These are phyloP conservation scores for Eupithecia centaureata DNA, from an alignment of 2,888 invertebrate genomes.

Conservation along the genomic window DNA sequence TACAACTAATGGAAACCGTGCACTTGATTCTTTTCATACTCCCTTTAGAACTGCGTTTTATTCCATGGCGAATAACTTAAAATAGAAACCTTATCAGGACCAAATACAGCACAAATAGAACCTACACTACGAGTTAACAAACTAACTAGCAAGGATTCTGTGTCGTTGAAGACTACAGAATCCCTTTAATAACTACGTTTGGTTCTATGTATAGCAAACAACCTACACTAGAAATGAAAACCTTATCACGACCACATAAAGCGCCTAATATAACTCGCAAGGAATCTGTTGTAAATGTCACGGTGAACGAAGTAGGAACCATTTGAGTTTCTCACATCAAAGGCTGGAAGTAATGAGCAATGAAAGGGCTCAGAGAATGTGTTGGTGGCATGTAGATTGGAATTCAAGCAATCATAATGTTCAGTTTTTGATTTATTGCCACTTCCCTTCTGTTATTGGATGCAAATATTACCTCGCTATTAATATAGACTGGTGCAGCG, in stretches of 20 bases:
- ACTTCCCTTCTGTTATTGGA: background rate
- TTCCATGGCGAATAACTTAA: too few species aligned
- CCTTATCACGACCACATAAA: background rate
- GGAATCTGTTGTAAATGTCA: background rate
- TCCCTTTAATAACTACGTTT: background rate
- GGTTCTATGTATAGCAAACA: too few species aligned
- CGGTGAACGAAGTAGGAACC: slow-evolving; percentile 26
- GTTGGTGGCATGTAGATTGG: slow-evolving; percentile 29
- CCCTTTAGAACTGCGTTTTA: too few species aligned
- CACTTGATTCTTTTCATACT: too few species aligned
- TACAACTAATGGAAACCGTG: too few species aligned
- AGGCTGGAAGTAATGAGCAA: slow-evolving; percentile 24
- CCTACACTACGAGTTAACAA: background rate
- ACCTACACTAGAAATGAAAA: too few species aligned
- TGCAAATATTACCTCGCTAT: too few species aligned
- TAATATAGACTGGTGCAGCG: too few species aligned
- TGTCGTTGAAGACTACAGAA: too few species aligned
- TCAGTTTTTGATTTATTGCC: slow-evolving; percentile 10
- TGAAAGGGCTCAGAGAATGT: slow-evolving; percentile 28
- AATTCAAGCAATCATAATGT: slow-evolving; percentile 19
- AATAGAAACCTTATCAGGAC: background rate
- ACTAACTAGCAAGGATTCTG: background rate
- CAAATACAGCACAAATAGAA: background rate
- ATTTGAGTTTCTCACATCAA: slow-evolving; percentile 32
- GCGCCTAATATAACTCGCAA: background rate